Percentiles rank a stretch among this genome's conserved stretches.
Conservation (phyloP, 2,888 invertebrate genomes). For the Lasioglossum zephyrum region DNA sequence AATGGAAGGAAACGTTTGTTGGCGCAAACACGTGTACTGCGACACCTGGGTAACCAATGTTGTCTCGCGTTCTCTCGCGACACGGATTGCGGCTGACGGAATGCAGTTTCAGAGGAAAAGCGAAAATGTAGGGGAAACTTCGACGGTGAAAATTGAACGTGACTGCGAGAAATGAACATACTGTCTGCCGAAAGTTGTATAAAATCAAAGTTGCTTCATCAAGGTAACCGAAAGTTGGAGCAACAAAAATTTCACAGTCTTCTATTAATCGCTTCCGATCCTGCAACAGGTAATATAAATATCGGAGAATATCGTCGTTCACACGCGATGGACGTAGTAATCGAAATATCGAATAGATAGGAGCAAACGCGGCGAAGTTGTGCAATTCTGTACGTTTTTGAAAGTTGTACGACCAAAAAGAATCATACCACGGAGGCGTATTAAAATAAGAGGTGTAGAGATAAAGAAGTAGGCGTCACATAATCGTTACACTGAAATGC, state of each 20-base stretch:
- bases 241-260: too few species aligned
- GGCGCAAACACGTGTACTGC: not conserved
- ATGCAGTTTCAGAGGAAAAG: not conserved
- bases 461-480: not conserved
- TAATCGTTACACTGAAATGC: not conserved
- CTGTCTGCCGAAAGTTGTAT: too few species aligned
- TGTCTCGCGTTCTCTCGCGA: not conserved
- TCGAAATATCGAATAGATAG: too few species aligned
- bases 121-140: not conserved
- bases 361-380: too few species aligned
- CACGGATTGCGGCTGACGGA: not conserved
- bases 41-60: not conserved
- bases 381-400: not conserved
- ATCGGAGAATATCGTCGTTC: not conserved
- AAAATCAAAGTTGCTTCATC: too few species aligned
- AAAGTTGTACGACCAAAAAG: not conserved
- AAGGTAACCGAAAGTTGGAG: too few species aligned
- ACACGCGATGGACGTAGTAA: too few species aligned
- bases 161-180: too few species aligned
- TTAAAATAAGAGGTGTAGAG: not conserved
- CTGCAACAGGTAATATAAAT: not conserved
- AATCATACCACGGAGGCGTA: not conserved
- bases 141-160: not conserved
- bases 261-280: not conserved
- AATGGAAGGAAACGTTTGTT: not conserved